phyloP scores from a whole-genome alignment of 1,140 invertebrate species.

The Gryllus bimaculatus region DNA sequence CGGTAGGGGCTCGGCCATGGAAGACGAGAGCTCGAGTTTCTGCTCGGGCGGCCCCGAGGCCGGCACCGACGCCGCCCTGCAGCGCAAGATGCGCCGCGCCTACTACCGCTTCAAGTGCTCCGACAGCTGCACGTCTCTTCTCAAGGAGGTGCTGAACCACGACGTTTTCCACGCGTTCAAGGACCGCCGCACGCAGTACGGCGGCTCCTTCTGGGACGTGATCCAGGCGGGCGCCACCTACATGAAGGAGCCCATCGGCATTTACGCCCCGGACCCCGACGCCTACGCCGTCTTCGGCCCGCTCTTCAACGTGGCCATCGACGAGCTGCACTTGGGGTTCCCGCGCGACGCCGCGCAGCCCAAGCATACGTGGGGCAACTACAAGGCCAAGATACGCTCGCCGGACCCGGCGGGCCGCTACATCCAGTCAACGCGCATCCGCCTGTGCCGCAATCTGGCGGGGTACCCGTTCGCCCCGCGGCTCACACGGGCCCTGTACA shows the following conservation, averaged over 20 bases:
- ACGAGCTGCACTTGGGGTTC: constrained; percentile 61
- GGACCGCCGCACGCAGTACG: background rate
- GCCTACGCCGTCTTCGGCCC: constrained; percentile 55
- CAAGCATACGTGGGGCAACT: constrained; percentile 56
- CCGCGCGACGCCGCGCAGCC: constrained; percentile 53
- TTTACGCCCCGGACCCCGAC: constrained; percentile 65
- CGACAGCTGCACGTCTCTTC: background rate
- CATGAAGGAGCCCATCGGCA: constrained; percentile 32
- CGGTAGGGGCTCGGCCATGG: too few relatives aligned
- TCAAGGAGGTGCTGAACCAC: constrained; percentile 41
- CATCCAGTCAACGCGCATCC: constrained; percentile 65
- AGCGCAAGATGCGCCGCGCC: background rate
- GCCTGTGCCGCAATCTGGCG: constrained; percentile 56
- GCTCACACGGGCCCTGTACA: constrained; percentile 55
- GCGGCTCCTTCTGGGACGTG: background rate
- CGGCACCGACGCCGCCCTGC: too few relatives aligned
- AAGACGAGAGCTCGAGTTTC: too few relatives aligned
- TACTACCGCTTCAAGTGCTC: background rate
- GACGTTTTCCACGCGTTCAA: background rate
- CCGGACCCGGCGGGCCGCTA: constrained; percentile 59
- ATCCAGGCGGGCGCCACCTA: background rate
- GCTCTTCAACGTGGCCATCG: constrained; percentile 68
- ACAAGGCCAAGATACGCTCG: constrained; percentile 48
- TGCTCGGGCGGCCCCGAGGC: too few relatives aligned
- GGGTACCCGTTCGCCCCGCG: constrained; percentile 70